Base-by-base conservation (phyloP, 2,797 vertebrate species). In the Neomorphus geoffroyi region DNA sequence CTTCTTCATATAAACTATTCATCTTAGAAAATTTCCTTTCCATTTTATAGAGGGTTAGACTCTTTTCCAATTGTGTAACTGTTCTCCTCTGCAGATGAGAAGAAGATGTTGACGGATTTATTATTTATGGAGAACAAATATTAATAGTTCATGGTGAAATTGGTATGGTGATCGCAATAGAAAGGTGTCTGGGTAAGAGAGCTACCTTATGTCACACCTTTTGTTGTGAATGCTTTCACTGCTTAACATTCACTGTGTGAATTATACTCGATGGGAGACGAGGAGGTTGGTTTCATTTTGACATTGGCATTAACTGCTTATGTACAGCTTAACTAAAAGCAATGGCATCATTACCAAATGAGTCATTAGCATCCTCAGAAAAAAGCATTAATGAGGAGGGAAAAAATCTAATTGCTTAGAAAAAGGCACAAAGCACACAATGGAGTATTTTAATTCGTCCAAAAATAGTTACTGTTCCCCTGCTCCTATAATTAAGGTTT, bases 291-390 rank as follows among this genome's bases (percentile, higher is more conserved):
- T 82, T 96, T 96, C 75, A 33, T 92, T 87, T 81, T 86, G 80
- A 90, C 80, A 92, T 58, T 1, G 1, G 51, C 58, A 50, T 48
- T 69, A 78, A 74, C 65, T 92, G 79, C 90, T 94, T 90, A 93
- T 9, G 22, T 12, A 7, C 83, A 91, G 70, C 93, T 94, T 97
- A 97, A 79, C 73, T 75, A 79, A 96, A 95, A 84, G 35, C 41
- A 64, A 17, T 60, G 33, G 78, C 80, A 58, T 86, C 50, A 18
- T 35, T 88, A 64, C 62, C 61, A 56, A 88, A 32, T 89, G 43
- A 94, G 62, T 89, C 93, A 86, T 94, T 86, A 94, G 61, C 66
- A 60, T 61, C 48, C 16, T 33, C 73, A 50, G 51, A 73, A 70
- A 94, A 92, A 83, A 90, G 51, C 46, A 75, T 57, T 86, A 79